Percentiles rank a stretch among this genome's conserved stretches.
These are phyloP conservation scores for Zaprionus taronus DNA, from an alignment of 1,140 invertebrate species.

Conservation along the genomic window DNA sequence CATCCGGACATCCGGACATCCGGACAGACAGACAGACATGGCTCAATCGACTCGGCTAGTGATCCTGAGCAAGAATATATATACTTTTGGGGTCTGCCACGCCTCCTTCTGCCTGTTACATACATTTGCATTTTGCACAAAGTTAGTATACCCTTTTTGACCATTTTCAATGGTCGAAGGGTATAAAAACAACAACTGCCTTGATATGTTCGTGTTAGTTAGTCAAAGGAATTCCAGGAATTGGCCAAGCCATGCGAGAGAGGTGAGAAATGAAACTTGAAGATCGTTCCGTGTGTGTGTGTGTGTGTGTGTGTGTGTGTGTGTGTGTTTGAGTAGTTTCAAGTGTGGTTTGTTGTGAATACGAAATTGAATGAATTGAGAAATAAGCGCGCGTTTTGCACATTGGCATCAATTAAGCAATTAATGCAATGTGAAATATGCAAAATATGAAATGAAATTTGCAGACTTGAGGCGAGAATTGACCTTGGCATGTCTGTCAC, in stretches of 20 bases:
- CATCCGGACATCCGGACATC: too few relatives aligned
- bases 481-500: not conserved
- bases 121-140: too few relatives aligned
- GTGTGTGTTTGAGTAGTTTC: slow-evolving; percentile 16
- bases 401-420: slow-evolving; percentile 80
- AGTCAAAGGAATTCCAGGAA: slow-evolving; percentile 82
- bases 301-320: not conserved
- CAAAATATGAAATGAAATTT: slow-evolving; percentile 13
- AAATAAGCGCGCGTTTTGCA: slow-evolving; percentile 54
- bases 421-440: slow-evolving; percentile 68
- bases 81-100: too few relatives aligned
- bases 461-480: not conserved
- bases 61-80: too few relatives aligned
- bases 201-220: slow-evolving; percentile 63
- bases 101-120: too few relatives aligned
- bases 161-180: too few relatives aligned
- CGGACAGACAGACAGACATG: too few relatives aligned
- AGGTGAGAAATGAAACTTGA: slow-evolving; percentile 71
- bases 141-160: too few relatives aligned
- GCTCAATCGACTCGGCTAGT: too few relatives aligned
- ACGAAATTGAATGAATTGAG: slow-evolving; percentile 73
- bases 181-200: slow-evolving; percentile 40
- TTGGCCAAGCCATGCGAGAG: slow-evolving; percentile 53
- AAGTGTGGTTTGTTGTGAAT: slow-evolving; percentile 48
- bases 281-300: slow-evolving; percentile 38